Percentiles rank a stretch among this genome's conserved stretches.
Evolutionary conservation across 2,113 vertebrate species (phyloP).

Genomic region (Brachyistius frenatus): DNA sequence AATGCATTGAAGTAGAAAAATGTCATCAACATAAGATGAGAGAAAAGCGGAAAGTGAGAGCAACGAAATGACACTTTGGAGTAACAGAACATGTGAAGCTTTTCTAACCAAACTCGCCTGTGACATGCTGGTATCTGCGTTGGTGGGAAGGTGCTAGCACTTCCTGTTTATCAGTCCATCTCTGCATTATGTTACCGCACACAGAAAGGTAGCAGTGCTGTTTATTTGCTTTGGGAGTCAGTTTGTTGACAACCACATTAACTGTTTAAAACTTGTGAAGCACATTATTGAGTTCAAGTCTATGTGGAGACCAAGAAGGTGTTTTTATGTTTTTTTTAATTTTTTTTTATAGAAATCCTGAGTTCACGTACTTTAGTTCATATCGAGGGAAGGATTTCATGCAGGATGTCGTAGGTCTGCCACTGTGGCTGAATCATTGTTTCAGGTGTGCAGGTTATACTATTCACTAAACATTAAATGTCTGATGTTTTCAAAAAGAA

Average conservation of each 20-base stretch:
- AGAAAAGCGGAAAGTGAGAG: neutral
- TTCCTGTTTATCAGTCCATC: neutral
- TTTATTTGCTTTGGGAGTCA: neutral
- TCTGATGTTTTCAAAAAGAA: no score
- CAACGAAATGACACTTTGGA: neutral
- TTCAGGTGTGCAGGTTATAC: no score
- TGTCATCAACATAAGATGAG: neutral
- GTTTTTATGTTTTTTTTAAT: no score
- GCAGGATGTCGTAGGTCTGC: neutral
- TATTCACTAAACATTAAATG: no score
- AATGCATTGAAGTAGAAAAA: neutral
- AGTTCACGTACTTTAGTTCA: no score
- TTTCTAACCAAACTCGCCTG: neutral
- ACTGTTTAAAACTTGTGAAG: neutral
- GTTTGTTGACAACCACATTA: neutral
- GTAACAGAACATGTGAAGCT: neutral
- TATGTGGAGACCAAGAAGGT: neutral
- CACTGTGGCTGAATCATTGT: neutral
- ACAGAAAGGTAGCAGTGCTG: neutral
- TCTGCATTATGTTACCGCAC: neutral
- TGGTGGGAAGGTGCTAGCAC: neutral
- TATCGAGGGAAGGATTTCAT: no score
- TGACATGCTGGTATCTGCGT: slow-evolving; percentile 1
- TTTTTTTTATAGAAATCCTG: no score
- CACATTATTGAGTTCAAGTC: neutral